These are phyloP conservation scores for Lordiphosa fenestrarum DNA, from an alignment of 2,888 invertebrate genomes.

Conservation along the genomic window DNA sequence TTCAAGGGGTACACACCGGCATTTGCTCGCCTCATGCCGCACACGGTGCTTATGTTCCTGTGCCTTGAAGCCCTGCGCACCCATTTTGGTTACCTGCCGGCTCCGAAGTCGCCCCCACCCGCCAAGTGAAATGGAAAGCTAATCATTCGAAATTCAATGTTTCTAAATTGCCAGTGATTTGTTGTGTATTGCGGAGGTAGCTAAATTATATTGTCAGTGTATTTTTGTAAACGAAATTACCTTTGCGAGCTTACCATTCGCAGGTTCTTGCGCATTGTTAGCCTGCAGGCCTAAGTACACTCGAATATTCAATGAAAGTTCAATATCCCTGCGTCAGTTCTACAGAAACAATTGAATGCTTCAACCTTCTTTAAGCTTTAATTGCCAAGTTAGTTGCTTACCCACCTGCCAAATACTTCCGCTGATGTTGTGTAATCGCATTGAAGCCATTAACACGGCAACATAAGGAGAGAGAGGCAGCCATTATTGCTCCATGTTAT, in stretches of 20 bases:
- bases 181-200: conserved; percentile 6
- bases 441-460: conserved; percentile 39
- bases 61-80: conserved; percentile 95
- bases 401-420: conserved; percentile 5
- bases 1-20: conserved; percentile 98
- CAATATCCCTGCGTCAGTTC: conserved; percentile 18
- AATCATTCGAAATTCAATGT: conserved; percentile 13
- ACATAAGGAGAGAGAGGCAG: conserved; percentile 6
- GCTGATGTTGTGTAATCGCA: conserved; percentile 43
- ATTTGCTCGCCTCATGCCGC: conserved; percentile 96
- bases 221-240: conserved; percentile 24
- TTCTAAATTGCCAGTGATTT: conserved; percentile 3
- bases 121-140: neutral
- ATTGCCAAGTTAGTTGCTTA: conserved; percentile 12
- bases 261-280: conserved; percentile 16
- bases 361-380: conserved; percentile 24
- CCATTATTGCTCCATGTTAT: conserved; percentile 29
- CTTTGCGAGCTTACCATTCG: conserved; percentile 16
- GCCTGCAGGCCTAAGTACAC: neutral
- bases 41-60: conserved; percentile 96
- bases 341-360: conserved; percentile 31
- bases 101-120: conserved; percentile 2
- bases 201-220: conserved; percentile 6
- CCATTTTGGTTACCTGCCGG: conserved; percentile 84
- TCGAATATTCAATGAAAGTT: conserved; percentile 19